A percentile compares a stretch with the other conserved stretches of the same genome.
phyloP scores from a whole-genome alignment of 2,113 vertebrate genomes.

The Polypterus bichir region DNA sequence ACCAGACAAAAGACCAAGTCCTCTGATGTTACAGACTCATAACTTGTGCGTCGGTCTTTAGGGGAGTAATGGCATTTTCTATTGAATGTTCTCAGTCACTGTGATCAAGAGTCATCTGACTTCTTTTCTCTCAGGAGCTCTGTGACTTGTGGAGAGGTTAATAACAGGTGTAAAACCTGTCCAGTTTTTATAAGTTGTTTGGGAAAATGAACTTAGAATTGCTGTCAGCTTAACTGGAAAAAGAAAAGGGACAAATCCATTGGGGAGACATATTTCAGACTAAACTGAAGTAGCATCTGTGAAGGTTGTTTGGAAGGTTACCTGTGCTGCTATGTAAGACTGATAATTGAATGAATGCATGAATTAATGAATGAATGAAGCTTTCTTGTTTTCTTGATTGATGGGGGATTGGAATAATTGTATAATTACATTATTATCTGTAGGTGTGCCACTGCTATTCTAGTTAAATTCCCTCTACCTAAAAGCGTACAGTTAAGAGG shows the following conservation, averaged over 20 bases:
- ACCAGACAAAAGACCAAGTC: background rate
- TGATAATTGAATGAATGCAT: background rate
- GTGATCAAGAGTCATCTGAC: constrained; percentile 43
- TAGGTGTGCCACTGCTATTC: too few species aligned
- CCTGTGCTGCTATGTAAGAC: constrained; percentile 30
- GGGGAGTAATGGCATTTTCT: constrained; percentile 17
- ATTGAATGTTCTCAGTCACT: constrained; percentile 18
- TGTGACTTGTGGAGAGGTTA: constrained; percentile 45
- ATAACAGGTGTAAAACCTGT: constrained; percentile 38
- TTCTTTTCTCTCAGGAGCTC: constrained; percentile 37
- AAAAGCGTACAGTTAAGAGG: too few species aligned
- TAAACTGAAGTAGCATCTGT: constrained; percentile 26
- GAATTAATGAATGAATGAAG: too few species aligned
- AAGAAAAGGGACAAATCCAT: constrained; percentile 35
- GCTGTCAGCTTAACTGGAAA: constrained; percentile 52
- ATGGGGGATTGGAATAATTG: too few species aligned
- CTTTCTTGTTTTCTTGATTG: too few species aligned
- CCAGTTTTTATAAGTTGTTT: constrained; percentile 41
- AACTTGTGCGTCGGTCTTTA: constrained; percentile 8
- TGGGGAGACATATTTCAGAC: constrained; percentile 46
- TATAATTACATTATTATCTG: too few species aligned
- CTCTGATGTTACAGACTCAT: constrained; percentile 14
- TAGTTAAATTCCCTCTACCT: too few species aligned
- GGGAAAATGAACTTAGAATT: constrained; percentile 53
- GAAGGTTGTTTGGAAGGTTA: constrained; percentile 59